These are phyloP conservation scores for Stenoptilia bipunctidactyla DNA, from an alignment of 2,888 invertebrate species.

Conservation along the genomic window DNA sequence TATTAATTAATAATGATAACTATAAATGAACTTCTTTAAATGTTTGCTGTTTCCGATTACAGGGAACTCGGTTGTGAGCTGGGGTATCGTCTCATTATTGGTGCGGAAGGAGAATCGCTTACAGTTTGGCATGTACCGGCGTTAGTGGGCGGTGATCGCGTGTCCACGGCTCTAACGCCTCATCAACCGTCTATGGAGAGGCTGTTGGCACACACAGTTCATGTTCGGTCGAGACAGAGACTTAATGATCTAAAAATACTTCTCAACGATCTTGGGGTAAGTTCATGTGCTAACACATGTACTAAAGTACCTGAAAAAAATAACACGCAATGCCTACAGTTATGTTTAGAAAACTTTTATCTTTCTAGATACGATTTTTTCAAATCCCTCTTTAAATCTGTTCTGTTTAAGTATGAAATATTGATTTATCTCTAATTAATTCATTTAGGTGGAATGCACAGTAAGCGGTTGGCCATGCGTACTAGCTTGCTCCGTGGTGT, in stretches of 20 bases:
- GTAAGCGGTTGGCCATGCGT: conserved; percentile 90
- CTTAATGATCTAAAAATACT: conserved; percentile 86
- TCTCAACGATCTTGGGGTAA: conserved; percentile 74
- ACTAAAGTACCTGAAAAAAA: too few relatives aligned
- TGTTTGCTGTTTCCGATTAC: conserved; percentile 1
- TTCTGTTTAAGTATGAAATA: too few relatives aligned
- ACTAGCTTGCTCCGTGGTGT: conserved; percentile 88
- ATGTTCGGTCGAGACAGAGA: conserved; percentile 89
- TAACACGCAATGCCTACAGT: too few relatives aligned
- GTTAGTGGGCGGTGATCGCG: conserved; percentile 59
- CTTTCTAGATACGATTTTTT: too few relatives aligned
- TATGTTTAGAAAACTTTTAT: too few relatives aligned
- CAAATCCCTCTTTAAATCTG: too few relatives aligned
- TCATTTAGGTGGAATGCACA: conserved; percentile 81
- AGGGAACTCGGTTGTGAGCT: conserved; percentile 86
- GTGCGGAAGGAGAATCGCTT: conserved; percentile 77
- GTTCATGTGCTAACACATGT: too few relatives aligned
- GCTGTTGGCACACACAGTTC: conserved; percentile 93
- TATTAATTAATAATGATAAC: not conserved
- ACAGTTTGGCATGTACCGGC: conserved; percentile 75
- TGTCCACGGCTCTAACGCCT: conserved; percentile 83
- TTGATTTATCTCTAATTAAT: too few relatives aligned
- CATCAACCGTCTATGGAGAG: conserved; percentile 96
- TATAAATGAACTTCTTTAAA: not conserved
- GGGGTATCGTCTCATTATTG: conserved; percentile 89